These are phyloP conservation scores for Sclerurus mexicanus DNA, from an alignment of 2,113 vertebrate genomes.

Conservation along the genomic window DNA sequence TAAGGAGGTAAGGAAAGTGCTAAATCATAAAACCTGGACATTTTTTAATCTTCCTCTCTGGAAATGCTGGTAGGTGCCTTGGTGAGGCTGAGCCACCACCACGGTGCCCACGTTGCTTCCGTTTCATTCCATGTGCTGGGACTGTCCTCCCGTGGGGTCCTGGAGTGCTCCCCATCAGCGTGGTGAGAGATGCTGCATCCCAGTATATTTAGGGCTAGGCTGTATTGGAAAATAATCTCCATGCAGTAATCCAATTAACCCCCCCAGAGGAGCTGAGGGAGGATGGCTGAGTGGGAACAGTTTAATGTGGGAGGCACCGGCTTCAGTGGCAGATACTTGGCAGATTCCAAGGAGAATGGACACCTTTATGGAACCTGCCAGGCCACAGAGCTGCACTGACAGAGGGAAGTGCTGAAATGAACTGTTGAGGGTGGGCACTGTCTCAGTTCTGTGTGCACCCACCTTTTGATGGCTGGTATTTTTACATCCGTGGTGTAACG, in stretches of 20 bases:
- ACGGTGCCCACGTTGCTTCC: fast-evolving
- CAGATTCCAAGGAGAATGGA: not conserved
- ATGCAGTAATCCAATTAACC: not conserved
- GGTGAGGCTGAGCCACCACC: not conserved
- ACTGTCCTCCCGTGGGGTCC: fast-evolving
- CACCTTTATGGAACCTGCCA: not conserved
- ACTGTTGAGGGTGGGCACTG: not conserved
- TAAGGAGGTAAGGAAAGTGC: no score
- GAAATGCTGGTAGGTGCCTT: not conserved
- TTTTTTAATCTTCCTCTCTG: fast-evolving
- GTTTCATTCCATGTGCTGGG: fast-evolving
- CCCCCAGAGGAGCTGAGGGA: not conserved
- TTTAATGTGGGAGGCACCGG: not conserved
- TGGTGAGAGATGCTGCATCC: not conserved
- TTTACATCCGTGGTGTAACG: fast-evolving
- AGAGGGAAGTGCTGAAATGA: not conserved
- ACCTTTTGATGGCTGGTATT: not conserved
- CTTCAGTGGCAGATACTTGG: not conserved
- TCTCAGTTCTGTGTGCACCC: not conserved
- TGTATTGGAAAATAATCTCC: not conserved
- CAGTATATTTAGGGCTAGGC: not conserved
- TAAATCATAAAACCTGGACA: not conserved
- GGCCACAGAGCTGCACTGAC: not conserved
- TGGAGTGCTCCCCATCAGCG: not conserved
- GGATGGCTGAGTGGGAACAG: not conserved